Conservation (phyloP, 2,888 invertebrate genomes). For the Nemoura dubitans region DNA sequence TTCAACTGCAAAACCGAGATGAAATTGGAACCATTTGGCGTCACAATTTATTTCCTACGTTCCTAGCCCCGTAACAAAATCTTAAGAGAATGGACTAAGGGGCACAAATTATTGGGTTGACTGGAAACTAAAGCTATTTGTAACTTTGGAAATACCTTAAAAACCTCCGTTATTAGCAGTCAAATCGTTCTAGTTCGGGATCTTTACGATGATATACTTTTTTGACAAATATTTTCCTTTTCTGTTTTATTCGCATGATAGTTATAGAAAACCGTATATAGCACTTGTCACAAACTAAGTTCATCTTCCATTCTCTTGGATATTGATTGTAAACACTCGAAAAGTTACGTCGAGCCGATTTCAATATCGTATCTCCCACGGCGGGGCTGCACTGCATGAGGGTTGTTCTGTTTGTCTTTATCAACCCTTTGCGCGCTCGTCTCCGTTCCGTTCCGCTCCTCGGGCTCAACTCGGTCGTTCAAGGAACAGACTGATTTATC, state of each 20-base stretch:
- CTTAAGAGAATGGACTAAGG: neutral
- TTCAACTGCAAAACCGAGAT: neutral
- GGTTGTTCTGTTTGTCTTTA: slow-evolving; percentile 40
- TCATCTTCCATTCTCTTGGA: neutral
- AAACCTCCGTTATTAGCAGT: neutral
- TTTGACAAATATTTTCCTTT: neutral
- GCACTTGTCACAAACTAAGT: slow-evolving; percentile 18
- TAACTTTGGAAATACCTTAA: neutral
- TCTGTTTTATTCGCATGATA: neutral
- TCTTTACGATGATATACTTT: neutral
- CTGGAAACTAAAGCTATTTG: neutral
- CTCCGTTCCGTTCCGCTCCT: neutral
- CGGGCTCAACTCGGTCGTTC: slow-evolving; percentile 1
- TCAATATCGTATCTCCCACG: slow-evolving; percentile 31
- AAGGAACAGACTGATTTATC: slow-evolving; percentile 20
- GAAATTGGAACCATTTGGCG: neutral
- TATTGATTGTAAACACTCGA: slow-evolving; percentile 21
- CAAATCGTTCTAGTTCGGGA: neutral
- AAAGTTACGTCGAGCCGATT: slow-evolving; percentile 29
- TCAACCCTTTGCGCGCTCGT: neutral
- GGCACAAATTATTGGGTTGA: neutral
- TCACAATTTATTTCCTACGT: neutral
- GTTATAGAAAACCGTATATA: neutral
- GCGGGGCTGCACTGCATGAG: slow-evolving; percentile 4
- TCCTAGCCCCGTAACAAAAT: neutral